Percentiles rank a stretch among this genome's conserved stretches.
phyloP scores from a whole-genome alignment of 2,113 vertebrate species.

The Antigone vipio region DNA sequence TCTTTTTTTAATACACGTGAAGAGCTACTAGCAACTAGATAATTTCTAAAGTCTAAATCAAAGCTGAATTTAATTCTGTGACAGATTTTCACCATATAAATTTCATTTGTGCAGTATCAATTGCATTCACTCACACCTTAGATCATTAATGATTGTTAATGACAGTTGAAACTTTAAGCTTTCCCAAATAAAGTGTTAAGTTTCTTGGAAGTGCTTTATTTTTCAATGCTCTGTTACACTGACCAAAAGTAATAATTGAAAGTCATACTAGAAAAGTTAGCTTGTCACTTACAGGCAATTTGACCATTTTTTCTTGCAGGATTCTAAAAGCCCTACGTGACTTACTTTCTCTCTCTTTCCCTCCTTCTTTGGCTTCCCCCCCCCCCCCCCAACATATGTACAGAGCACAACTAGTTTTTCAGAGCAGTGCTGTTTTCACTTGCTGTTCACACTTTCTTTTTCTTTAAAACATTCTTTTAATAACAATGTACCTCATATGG shows the following conservation, averaged over 20 bases:
- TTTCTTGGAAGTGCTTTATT: neutral
- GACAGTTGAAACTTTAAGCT: neutral
- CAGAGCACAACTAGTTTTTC: neutral
- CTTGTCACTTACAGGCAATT: neutral
- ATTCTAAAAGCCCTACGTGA: neutral
- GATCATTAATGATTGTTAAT: neutral
- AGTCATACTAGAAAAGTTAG: neutral
- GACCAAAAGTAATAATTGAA: neutral
- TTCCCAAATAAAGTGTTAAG: neutral
- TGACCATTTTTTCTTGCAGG: neutral
- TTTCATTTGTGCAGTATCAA: neutral
- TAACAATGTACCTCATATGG: neutral
- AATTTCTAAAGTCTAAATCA: neutral
- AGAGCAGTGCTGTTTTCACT: neutral
- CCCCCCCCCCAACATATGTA: too few species aligned
- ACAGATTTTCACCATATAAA: neutral
- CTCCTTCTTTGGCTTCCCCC: too few species aligned
- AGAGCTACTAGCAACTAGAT: neutral
- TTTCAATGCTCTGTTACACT: neutral
- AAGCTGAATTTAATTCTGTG: neutral
- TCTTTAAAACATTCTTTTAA: neutral
- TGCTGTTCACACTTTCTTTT: neutral
- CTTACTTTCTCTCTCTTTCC: neutral
- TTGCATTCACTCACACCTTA: neutral
- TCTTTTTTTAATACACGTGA: neutral